A percentile compares a stretch with the other conserved stretches of the same genome.
Evolutionary conservation across 2,797 vertebrate species (phyloP).

Genomic region (Schizopygopsis malacanthus): DNA sequence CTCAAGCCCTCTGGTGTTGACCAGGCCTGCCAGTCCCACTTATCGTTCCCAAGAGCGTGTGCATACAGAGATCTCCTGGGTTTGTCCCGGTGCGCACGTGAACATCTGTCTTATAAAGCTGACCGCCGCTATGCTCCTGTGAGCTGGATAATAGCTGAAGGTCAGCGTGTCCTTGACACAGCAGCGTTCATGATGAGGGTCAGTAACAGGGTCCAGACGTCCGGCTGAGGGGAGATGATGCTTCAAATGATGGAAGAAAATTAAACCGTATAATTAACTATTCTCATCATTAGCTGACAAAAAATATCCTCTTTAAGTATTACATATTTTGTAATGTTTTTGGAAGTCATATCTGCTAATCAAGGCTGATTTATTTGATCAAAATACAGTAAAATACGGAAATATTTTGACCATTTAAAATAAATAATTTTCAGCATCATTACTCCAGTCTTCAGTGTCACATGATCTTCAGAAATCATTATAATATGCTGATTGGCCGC

Average conservation of each 20-base stretch:
- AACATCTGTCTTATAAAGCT: slow-evolving; percentile 18
- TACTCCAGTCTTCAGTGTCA: not conserved
- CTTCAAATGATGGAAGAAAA: not conserved
- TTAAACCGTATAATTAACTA: not conserved
- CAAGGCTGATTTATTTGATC: not conserved
- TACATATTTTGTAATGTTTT: too few relatives aligned
- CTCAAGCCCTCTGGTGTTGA: not conserved
- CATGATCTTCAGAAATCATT: not conserved
- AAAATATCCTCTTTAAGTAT: not conserved
- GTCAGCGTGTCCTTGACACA: slow-evolving; percentile 9
- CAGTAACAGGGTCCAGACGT: not conserved
- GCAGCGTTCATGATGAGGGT: slow-evolving; percentile 5
- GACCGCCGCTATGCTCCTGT: not conserved
- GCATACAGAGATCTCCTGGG: not conserved
- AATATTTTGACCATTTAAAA: not conserved
- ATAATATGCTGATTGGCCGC: not conserved
- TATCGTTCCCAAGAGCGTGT: not conserved
- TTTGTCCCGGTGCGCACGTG: not conserved
- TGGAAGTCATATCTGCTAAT: not conserved
- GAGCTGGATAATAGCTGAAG: slow-evolving; percentile 37
- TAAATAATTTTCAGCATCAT: not conserved
- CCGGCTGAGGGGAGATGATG: not conserved
- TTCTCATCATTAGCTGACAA: not conserved
- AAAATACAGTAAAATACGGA: not conserved
- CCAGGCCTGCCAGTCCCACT: slow-evolving; percentile 3